phyloP scores from a whole-genome alignment of 2,888 invertebrate genomes.

The Crocallis elinguaria region DNA sequence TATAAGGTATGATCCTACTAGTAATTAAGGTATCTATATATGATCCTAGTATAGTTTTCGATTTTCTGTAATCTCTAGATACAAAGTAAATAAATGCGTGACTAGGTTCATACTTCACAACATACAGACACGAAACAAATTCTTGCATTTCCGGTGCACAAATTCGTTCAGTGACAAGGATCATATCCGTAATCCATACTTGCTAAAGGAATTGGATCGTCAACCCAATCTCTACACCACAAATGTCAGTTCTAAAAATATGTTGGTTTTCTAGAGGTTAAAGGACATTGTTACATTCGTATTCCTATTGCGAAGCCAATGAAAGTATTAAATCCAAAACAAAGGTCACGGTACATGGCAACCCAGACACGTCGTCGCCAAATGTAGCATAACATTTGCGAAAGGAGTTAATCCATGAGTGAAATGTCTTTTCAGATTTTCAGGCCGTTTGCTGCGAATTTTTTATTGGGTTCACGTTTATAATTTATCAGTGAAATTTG shows the following conservation, averaged over 20 bases:
- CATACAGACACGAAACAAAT: too few species aligned
- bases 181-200: too few species aligned
- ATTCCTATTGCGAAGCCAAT: slow-evolving; percentile 39
- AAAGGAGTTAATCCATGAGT: slow-evolving; percentile 34
- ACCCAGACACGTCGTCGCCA: slow-evolving; percentile 55
- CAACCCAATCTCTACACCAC: too few species aligned
- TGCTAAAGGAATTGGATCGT: too few species aligned
- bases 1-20: too few species aligned
- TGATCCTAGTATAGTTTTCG: too few species aligned
- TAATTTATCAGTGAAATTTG: background rate
- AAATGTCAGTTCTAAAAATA: background rate
- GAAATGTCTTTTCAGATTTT: slow-evolving; percentile 31
- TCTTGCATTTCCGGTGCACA: too few species aligned
- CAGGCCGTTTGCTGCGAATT: background rate
- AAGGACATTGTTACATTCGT: slow-evolving; percentile 22
- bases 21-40: too few species aligned
- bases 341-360: slow-evolving; percentile 40
- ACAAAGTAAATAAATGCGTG: too few species aligned
- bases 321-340: slow-evolving; percentile 44
- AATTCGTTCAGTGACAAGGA: too few species aligned
- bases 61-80: too few species aligned
- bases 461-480: background rate
- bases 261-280: background rate
- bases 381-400: slow-evolving; percentile 52
- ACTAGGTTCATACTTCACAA: too few species aligned